Percentiles rank a stretch among this genome's conserved stretches.
Evolutionary conservation across 1,140 invertebrate species (phyloP).

Genomic region (Drosophila pruinosa): DNA sequence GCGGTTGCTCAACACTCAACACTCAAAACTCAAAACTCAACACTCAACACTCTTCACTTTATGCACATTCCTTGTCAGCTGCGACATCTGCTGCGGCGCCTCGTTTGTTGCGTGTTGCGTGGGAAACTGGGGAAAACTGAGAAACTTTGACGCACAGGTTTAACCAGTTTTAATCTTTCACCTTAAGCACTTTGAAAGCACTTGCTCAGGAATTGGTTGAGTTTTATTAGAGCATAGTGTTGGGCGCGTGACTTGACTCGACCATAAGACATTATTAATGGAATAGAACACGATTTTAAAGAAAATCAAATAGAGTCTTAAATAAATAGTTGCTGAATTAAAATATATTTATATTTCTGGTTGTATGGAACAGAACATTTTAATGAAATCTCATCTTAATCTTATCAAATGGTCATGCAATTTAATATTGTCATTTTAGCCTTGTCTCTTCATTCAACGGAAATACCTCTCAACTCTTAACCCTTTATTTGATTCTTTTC

Average conservation of each 20-base stretch:
- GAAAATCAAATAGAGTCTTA: too few species aligned
- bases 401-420: too few species aligned
- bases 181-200: conserved; percentile 55
- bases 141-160: conserved; percentile 39
- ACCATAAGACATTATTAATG: not conserved
- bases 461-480: too few species aligned
- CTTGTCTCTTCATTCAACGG: too few species aligned
- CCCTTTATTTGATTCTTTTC: too few species aligned
- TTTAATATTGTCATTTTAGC: too few species aligned
- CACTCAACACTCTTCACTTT: conserved; percentile 35
- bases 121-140: conserved; percentile 63
- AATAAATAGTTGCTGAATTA: too few species aligned
- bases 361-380: too few species aligned
- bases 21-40: conserved; percentile 30
- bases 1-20: conserved; percentile 49
- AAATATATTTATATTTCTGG: too few species aligned
- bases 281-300: too few species aligned
- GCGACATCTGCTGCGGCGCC: conserved; percentile 20
- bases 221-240: not conserved
- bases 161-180: conserved; percentile 60
- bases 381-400: too few species aligned
- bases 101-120: conserved; percentile 36
- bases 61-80: conserved; percentile 27
- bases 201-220: not conserved
- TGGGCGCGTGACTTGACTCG: not conserved